These are phyloP conservation scores for Geotrupes spiniger DNA, from an alignment of 2,888 invertebrate genomes.

Conservation along the genomic window DNA sequence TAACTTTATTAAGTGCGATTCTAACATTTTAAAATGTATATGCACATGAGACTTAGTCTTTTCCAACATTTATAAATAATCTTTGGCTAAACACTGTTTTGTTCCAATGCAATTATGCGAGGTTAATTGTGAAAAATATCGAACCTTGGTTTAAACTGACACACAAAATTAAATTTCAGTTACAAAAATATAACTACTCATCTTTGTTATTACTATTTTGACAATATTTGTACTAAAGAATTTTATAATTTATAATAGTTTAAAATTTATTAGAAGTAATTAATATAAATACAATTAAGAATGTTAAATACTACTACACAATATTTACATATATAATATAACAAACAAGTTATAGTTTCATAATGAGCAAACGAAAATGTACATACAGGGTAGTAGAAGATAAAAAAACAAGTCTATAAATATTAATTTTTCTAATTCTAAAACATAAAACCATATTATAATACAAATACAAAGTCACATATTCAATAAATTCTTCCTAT, in stretches of 20 bases:
- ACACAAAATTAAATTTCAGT: neutral
- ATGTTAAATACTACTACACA: conserved; percentile 19
- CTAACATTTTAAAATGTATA: too few species aligned
- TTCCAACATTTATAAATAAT: too few species aligned
- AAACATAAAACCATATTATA: conserved; percentile 51
- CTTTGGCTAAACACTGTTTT: conserved; percentile 12
- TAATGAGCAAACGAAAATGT: conserved; percentile 41
- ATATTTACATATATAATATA: conserved; percentile 23
- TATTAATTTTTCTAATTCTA: conserved; percentile 49
- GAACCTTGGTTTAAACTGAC: conserved; percentile 11
- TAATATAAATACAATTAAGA: conserved; percentile 21
- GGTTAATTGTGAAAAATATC: too few species aligned
- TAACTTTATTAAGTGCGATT: too few species aligned
- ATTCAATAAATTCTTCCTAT: conserved; percentile 44
- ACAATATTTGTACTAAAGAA: conserved; percentile 10
- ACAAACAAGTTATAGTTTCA: conserved; percentile 7
- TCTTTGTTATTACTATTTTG: conserved; percentile 9
- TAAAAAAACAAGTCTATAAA: conserved; percentile 40
- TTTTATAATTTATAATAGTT: conserved; percentile 8
- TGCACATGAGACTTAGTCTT: too few species aligned
- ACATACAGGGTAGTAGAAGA: conserved; percentile 33
- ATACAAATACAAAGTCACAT: conserved; percentile 50
- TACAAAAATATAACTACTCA: conserved; percentile 10
- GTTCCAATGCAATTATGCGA: too few species aligned
- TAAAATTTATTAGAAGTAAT: conserved; percentile 19